Evolutionary conservation across 2,113 vertebrate species (phyloP), one percentile per base, ranked within the genome.

Genomic region (Origma solitaria): DNA sequence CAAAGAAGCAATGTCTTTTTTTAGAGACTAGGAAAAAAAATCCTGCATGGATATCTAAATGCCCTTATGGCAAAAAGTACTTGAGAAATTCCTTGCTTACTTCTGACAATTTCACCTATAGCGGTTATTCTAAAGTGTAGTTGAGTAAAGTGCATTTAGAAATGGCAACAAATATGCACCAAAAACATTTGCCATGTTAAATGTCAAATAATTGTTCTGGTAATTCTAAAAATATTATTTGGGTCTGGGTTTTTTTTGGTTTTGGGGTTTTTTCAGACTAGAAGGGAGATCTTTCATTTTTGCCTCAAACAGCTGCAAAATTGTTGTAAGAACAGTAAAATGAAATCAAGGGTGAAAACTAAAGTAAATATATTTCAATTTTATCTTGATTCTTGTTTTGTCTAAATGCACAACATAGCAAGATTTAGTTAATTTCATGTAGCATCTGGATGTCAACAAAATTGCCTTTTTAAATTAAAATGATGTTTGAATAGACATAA

Each of bases 211-310:
- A 65, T 38, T 2, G 1, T 82, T 88, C 17, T 31, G 15, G 2
- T 3, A 58, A 49, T 57, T 82, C 31, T 33, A 70, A 79, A 77
- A 38, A 22, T 10, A 18, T 11, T 0, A 33, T 19, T 65, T 31
- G 53, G 19, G 24, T 47, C 28, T 76, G 20, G 6, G 2, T 0
- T 6, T 37, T 80, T 33, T 49, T 4, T 0, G 5, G 33, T 80
- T 33, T 49, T 4, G 3, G 18, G 13, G 3, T 15, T 13, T 15
- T 25, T 17, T 21, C 4, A 33, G 12, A 54, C 2, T 2, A 45
- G 25, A 50, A 72, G 7, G 2, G 3, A 51, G 4, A 44, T 15
- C 7, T 69, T 86, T 61, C 1, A 49, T 22, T 94, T 84, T 78
- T 5, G 1, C 27, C 11, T 44, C 7, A 77, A 92, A 64, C 1